Conservation (phyloP, 1,140 invertebrate genomes). For the Phortica variegata region DNA sequence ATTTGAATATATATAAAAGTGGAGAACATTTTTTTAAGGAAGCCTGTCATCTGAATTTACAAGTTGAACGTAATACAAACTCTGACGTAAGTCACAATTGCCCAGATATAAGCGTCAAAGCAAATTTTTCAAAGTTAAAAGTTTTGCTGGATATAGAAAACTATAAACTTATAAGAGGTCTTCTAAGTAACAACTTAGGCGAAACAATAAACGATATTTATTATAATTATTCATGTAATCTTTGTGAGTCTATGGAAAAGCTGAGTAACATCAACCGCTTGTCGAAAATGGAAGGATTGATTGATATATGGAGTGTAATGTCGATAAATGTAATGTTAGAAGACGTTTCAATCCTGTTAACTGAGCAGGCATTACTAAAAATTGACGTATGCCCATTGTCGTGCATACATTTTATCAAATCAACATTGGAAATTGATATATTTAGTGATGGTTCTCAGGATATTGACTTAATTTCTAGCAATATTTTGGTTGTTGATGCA, state of each 20-base stretch:
- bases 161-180: conserved; percentile 84
- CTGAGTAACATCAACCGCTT: conserved; percentile 29
- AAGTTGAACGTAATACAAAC: conserved; percentile 83
- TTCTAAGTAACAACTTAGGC: conserved; percentile 89
- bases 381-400: conserved; percentile 63
- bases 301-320: conserved; percentile 69
- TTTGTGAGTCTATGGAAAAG: conserved; percentile 34
- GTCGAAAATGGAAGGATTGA: conserved; percentile 19
- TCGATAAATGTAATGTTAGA: conserved; percentile 82
- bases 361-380: conserved; percentile 52
- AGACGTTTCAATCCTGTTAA: conserved; percentile 80
- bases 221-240: conserved; percentile 32
- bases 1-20: conserved; percentile 59
- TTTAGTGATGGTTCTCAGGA: conserved; percentile 88
- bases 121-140: conserved; percentile 82
- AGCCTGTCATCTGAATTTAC: conserved; percentile 76
- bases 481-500: conserved; percentile 85
- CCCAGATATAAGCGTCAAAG: conserved; percentile 83
- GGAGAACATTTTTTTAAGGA: conserved; percentile 72
- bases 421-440: conserved; percentile 78
- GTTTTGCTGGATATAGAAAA: conserved; percentile 80
- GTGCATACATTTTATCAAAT: conserved; percentile 90
- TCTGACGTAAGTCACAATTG: conserved; percentile 60
- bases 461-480: conserved; percentile 88
- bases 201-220: conserved; percentile 78